Percentiles rank a stretch among this genome's conserved stretches.
phyloP scores from a whole-genome alignment of 1,140 invertebrate species.

The Trachymyrmex septentrionalis region DNA sequence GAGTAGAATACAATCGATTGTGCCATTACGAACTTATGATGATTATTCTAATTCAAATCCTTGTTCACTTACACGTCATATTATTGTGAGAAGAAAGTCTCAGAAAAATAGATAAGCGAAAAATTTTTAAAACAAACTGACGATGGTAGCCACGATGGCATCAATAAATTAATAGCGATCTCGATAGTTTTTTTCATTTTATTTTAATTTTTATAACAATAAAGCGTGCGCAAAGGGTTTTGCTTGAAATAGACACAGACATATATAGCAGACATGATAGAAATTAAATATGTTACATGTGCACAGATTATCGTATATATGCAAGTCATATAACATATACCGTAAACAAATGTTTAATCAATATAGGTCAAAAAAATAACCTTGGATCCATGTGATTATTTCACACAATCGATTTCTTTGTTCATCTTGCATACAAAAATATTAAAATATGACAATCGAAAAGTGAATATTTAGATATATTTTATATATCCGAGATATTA shows the following conservation, averaged over 20 bases:
- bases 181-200: slow-evolving; percentile 30
- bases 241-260: slow-evolving; percentile 8
- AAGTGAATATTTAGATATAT: slow-evolving; percentile 11
- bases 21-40: slow-evolving; percentile 5
- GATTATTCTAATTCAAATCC: background rate
- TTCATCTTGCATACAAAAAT: slow-evolving; percentile 12
- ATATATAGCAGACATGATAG: background rate
- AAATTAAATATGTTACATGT: background rate
- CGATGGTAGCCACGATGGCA: background rate
- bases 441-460: background rate
- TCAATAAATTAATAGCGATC: slow-evolving; percentile 31
- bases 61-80: background rate
- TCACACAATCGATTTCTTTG: background rate
- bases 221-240: background rate
- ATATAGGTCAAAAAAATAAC: slow-evolving; percentile 1
- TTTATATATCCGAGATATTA: slow-evolving; percentile 15
- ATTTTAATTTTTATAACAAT: background rate
- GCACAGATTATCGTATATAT: background rate
- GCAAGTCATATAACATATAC: slow-evolving; percentile 11
- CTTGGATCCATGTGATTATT: slow-evolving; percentile 24
- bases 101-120: background rate
- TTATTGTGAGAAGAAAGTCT: background rate
- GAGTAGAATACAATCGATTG: slow-evolving; percentile 33
- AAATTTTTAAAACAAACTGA: slow-evolving; percentile 1
- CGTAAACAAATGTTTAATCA: slow-evolving; percentile 39